Evolutionary conservation across 1,140 invertebrate genomes (phyloP).

Genomic region (Drosophila quadrilineata): DNA sequence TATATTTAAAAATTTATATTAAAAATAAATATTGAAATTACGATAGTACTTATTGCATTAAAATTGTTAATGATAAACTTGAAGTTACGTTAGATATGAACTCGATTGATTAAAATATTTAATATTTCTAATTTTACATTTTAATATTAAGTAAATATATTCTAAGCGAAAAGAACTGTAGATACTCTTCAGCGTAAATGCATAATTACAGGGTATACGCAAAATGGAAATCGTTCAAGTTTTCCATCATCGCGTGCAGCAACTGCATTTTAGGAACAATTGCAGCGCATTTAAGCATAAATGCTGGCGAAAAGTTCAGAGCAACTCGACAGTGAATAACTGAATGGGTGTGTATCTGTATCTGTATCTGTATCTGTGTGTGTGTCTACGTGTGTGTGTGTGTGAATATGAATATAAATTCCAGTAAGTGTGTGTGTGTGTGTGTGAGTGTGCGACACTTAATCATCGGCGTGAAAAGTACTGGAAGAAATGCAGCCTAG

Average conservation of each 20-base stretch:
- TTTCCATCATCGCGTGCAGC: constrained; percentile 70
- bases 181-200: background rate
- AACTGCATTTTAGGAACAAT: constrained; percentile 69
- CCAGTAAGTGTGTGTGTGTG: background rate
- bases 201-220: constrained; percentile 5
- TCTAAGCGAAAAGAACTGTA: no score
- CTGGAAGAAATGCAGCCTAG: constrained; percentile 51
- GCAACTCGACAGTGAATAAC: constrained; percentile 31
- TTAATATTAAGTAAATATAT: background rate
- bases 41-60: no score
- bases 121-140: background rate
- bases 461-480: constrained; percentile 70
- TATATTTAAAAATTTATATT: no score
- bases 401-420: constrained; percentile 3
- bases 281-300: constrained; percentile 72
- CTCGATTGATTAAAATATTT: no score
- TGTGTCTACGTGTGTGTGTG: constrained; percentile 7
- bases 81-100: background rate
- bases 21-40: no score
- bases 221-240: constrained; percentile 64
- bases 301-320: constrained; percentile 64
- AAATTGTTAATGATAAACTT: background rate
- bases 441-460: constrained; percentile 52
- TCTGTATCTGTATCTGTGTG: background rate
- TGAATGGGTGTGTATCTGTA: constrained; percentile 12